Conservation (phyloP, 2,888 invertebrate genomes). For the Helleia helle region DNA sequence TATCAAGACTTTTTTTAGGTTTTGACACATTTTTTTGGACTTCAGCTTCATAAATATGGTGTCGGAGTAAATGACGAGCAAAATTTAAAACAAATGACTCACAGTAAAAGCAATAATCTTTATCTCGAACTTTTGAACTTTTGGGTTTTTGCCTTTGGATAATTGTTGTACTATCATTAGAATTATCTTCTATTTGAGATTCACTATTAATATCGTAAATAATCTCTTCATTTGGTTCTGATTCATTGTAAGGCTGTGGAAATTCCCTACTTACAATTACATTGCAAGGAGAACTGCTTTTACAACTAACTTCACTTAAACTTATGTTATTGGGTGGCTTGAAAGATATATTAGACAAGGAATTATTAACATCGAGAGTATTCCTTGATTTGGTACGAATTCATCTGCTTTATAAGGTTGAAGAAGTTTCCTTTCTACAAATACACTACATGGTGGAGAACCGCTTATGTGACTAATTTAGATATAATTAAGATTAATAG, state of each 20-base stretch:
- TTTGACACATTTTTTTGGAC: slow-evolving; percentile 19
- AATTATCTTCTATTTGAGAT: slow-evolving; percentile 15
- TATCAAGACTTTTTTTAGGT: slow-evolving; percentile 17
- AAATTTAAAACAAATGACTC: slow-evolving; percentile 22
- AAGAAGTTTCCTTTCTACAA: slow-evolving; percentile 20
- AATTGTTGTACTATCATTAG: slow-evolving; percentile 17
- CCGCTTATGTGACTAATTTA: slow-evolving; percentile 21
- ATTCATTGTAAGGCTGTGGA: slow-evolving; percentile 15
- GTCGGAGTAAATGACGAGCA: slow-evolving; percentile 23
- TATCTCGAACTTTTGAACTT: no score
- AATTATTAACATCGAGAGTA: slow-evolving; percentile 16
- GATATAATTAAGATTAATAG: slow-evolving; percentile 21
- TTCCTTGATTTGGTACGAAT: slow-evolving; percentile 20
- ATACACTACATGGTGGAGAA: slow-evolving; percentile 19
- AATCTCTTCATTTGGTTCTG: slow-evolving; percentile 17
- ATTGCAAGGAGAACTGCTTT: slow-evolving; percentile 17
- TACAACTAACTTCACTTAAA: slow-evolving; percentile 18
- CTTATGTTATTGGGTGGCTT: slow-evolving; percentile 20
- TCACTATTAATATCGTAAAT: slow-evolving; percentile 16
- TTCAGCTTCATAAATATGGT: slow-evolving; percentile 21
- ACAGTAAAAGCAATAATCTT: no score
- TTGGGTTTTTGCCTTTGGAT: slow-evolving; percentile 12
- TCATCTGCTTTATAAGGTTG: slow-evolving; percentile 20
- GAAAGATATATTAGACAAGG: slow-evolving; percentile 21
- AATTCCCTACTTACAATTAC: slow-evolving; percentile 13